Evolutionary conservation across 1,140 invertebrate species (phyloP), one percentile per base, ranked within the genome.

Genomic region (Reticulitermes speratus): DNA sequence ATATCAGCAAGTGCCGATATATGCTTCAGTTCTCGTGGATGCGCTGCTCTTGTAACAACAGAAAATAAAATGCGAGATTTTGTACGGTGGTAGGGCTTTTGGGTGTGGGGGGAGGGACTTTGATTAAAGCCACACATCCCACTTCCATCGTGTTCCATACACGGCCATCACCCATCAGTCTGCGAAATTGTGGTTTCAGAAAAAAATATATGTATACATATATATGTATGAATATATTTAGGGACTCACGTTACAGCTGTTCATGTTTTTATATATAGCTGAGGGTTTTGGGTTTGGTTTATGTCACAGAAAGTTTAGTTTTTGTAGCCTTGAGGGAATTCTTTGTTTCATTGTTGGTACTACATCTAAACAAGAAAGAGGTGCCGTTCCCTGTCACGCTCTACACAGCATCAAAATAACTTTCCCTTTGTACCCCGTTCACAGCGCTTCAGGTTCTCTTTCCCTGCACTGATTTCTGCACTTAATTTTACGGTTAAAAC

Each of bases 11-110:
- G 21, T 65, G 59, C 59, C 59, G 59, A 65, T 65, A n/a, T 65
- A 65, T 65, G 59, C 59, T 21, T 65, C 59, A 65, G 0, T 6
- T 14, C 65, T 25, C 65, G 7, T 30, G 65, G n/a, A 75, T 30
- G 3, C n/a, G 65, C n/a, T 30, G 25, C 8, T 75, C 65, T 75
- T 30, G 65, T 75, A 75, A n/a, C 65, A 75, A 75, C 65, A 16
- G 65, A 75, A 75, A 75, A 75, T 75, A 75, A 75, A 75, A 65
- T 65, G 59, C 19, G 65, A 75, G n/a, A 11, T 75, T 75, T 75
- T 75, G n/a, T 75, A 75, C 65, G 25, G 65, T 30, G 65, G 8
- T 75, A 6, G n/a, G 65, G 25, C 25, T 8, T n/a, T 75, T 8
- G 12, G 65, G 65, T 25, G 25, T n/a, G n/a, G 65, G 14, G 65